Evolutionary conservation across 2,797 vertebrate species (phyloP), one percentile per base, ranked within the genome.

Genomic region (Paratrypauchen microcephalus): DNA sequence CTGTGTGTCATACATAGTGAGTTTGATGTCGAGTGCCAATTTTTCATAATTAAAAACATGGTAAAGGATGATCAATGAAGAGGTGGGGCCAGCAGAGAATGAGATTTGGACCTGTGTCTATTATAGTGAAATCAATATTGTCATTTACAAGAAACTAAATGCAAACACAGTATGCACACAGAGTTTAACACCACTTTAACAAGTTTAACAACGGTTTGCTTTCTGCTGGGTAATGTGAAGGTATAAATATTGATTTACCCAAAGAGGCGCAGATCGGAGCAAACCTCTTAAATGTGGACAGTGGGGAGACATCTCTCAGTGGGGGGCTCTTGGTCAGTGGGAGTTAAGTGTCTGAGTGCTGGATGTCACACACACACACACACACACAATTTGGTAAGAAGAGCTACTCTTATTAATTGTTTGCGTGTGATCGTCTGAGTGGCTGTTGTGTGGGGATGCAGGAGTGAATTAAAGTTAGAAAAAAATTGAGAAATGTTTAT

Each of bases 391-490:
- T 81, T 84, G 56, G 50, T 92, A 91, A 91, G 92, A 86, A 84
- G 76, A 83, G 71, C 82, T 91, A 89, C 90, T 91, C 81, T 74
- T 90, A 90, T 41, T 90, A 92, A 92, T 92, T 85, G 85, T 81
- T 71, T 74, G 78, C 74, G 71, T 75, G 59, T 92, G 88, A 91
- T 91, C 91, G 24, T 87, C 75, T 41, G 39, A 2, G 41, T 45
- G 41, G 3, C 41, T 45, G 41, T 45, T 15, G 41, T 45, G 39
- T 41, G 36, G 24, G 24, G 24, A 26, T 26, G 24, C 1, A 26
- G 24, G 24, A 26, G 24, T 26, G 36, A 39, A 39, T 9, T 39
- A 39, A 39, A 1, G 36, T 13, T 41, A 41, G 11, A 41, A 41
- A 41, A 41, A 13, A 13, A 36, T 32, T 0, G 6, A 1, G 30